Conservation (phyloP, 2,888 invertebrate species). For the Meiosimyza decipiens region DNA sequence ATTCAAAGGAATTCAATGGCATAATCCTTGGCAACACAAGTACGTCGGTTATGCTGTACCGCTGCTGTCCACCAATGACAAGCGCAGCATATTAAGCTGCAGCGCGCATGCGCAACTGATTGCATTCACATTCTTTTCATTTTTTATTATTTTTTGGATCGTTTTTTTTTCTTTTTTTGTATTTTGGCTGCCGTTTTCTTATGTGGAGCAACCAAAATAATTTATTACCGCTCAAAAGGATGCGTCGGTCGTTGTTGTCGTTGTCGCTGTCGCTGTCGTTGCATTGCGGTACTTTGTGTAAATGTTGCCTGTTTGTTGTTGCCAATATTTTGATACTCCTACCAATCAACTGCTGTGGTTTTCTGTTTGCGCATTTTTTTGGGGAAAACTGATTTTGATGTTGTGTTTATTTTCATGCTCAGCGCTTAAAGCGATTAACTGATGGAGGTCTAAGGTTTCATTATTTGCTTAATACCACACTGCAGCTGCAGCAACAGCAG, state of each 20-base stretch:
- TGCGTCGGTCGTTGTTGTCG: not conserved
- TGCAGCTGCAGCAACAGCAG: constrained; percentile 33
- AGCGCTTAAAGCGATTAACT: constrained; percentile 53
- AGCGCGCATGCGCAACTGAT: constrained; percentile 9
- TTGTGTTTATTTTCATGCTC: constrained; percentile 50
- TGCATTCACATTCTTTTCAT: not conserved
- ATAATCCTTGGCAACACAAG: not conserved
- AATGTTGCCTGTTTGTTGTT: constrained; percentile 37
- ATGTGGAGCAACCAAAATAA: not conserved
- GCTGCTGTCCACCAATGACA: not conserved
- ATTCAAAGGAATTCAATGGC: not conserved
- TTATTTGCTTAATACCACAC: constrained; percentile 51
- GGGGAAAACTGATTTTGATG: constrained; percentile 51
- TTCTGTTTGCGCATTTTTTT: not conserved
- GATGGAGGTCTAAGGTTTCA: constrained; percentile 56
- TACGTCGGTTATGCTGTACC: not conserved
- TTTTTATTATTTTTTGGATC: too few relatives aligned
- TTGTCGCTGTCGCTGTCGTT: constrained; percentile 4
- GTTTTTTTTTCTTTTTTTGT: too few relatives aligned
- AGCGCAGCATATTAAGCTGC: constrained; percentile 18
- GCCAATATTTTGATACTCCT: not conserved
- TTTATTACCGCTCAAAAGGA: not conserved
- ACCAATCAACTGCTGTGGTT: not conserved
- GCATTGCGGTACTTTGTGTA: constrained; percentile 52
- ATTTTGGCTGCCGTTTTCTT: too few relatives aligned